These are phyloP conservation scores for Podargus strigoides DNA, from an alignment of 2,797 vertebrate species.

Conservation along the genomic window DNA sequence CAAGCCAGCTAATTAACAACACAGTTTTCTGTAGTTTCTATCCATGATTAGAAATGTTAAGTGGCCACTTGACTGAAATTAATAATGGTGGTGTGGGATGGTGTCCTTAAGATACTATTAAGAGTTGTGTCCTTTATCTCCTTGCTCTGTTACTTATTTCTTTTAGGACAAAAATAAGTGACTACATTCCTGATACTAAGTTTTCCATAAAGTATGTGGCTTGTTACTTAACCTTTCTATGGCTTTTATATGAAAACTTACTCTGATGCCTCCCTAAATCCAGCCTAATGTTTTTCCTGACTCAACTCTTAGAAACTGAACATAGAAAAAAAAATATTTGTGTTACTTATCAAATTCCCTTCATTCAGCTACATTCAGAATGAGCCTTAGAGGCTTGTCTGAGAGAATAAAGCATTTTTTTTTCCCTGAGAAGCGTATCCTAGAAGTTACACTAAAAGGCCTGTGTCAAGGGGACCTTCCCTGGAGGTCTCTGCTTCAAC, in stretches of 20 bases:
- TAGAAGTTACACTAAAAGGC: background rate
- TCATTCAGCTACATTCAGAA: background rate
- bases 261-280: background rate
- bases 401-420: background rate
- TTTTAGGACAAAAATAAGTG: background rate
- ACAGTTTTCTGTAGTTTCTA: background rate
- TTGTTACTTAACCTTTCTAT: background rate
- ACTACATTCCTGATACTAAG: background rate
- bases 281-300: fast-evolving
- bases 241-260: background rate
- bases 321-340: background rate
- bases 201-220: background rate
- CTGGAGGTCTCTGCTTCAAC: background rate
- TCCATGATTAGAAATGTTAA: background rate
- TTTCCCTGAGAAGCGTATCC: background rate
- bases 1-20: background rate
- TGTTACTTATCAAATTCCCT: background rate
- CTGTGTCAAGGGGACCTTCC: background rate
- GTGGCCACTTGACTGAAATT: background rate
- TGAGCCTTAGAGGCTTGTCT: background rate
- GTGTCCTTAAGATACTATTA: background rate
- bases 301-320: background rate
- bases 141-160: background rate
- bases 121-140: background rate
- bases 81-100: background rate